These are phyloP conservation scores for Chrysodeixis includens DNA, from an alignment of 2,888 invertebrate species.

Conservation along the genomic window DNA sequence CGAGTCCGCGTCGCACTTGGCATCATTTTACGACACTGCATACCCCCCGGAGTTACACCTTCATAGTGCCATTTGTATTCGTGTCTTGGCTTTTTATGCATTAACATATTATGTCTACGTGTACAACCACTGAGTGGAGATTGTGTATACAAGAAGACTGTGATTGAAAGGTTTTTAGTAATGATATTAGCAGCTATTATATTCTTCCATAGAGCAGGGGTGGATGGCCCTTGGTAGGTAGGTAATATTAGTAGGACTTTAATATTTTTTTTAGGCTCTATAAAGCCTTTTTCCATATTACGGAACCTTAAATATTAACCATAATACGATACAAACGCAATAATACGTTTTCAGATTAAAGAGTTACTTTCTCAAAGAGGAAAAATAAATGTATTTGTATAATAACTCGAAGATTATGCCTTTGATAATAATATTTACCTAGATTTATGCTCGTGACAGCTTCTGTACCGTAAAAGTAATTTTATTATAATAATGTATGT, in stretches of 20 bases:
- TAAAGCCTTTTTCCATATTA: too few species aligned
- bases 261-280: too few species aligned
- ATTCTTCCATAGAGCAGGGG: too few species aligned
- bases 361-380: conserved; percentile 2
- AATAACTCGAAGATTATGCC: background rate
- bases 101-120: conserved; percentile 55
- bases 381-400: background rate
- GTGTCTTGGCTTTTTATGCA: conserved; percentile 47
- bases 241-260: too few species aligned
- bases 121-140: conserved; percentile 10
- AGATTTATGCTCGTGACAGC: background rate
- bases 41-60: conserved; percentile 33
- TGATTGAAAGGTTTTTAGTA: background rate
- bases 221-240: too few species aligned
- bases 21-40: conserved; percentile 34
- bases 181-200: too few species aligned
- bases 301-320: too few species aligned
- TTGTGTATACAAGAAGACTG: background rate
- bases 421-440: conserved; percentile 1
- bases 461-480: background rate
- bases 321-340: background rate
- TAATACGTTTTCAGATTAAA: background rate
- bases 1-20: background rate
- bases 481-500: background rate
- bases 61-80: conserved; percentile 52